phyloP scores from a whole-genome alignment of 23 tunicate genomes.

The Aplidium turbinatum region DNA sequence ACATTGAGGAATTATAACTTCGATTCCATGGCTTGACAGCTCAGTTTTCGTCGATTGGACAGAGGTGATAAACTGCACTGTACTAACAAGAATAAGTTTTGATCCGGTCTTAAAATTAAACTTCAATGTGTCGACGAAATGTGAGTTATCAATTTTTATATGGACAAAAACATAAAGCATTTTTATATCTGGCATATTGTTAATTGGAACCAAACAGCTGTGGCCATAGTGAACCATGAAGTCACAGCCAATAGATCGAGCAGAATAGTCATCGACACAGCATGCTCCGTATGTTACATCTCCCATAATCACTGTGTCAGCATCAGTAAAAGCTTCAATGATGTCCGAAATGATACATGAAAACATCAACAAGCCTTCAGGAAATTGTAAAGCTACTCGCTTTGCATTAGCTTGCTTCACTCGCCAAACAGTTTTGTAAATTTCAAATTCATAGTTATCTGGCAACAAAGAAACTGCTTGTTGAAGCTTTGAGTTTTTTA shows the following conservation, averaged over 20 bases:
- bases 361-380: constrained; percentile 92
- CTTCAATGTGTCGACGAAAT: constrained; percentile 75
- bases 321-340: constrained; percentile 87
- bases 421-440: constrained; percentile 90
- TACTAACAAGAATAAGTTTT: constrained; percentile 68
- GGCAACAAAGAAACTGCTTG: constrained; percentile 80
- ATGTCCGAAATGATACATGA: constrained; percentile 90
- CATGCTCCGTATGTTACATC: constrained; percentile 99
- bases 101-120: constrained; percentile 59
- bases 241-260: constrained; percentile 86
- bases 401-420: constrained; percentile 69
- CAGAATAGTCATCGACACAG: constrained; percentile 92
- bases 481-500: constrained; percentile 56
- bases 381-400: constrained; percentile 93
- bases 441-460: constrained; percentile 92
- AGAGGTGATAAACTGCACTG: constrained; percentile 88
- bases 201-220: constrained; percentile 90
- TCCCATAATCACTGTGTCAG: constrained; percentile 94
- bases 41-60: constrained; percentile 69
- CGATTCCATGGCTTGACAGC: constrained; percentile 47
- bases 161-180: constrained; percentile 96
- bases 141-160: constrained; percentile 83
- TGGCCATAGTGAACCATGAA: constrained; percentile 98
- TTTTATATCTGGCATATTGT: constrained; percentile 93
- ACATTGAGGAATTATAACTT: constrained; percentile 65